Conservation (phyloP, 2,797 vertebrate species). For the Scolopax bukidnonensis region DNA sequence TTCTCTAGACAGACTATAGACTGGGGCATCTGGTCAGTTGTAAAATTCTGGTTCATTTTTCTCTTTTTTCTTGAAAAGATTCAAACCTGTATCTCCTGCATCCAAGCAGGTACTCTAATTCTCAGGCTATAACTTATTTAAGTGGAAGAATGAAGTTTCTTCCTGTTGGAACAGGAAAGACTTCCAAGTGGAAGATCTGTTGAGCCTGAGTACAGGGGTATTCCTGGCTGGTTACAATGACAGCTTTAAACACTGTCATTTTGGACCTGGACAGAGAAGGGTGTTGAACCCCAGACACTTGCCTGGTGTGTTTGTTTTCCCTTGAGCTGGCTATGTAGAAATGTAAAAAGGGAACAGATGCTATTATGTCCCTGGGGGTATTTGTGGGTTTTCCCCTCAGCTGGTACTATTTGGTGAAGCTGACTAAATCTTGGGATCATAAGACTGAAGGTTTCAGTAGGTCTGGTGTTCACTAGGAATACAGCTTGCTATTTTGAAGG, state of each 20-base stretch:
- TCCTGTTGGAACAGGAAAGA: background rate
- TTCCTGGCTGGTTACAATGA: background rate
- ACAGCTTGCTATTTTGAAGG: background rate
- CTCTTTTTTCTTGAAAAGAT: background rate
- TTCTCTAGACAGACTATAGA: background rate
- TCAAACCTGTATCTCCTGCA: background rate
- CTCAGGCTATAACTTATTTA: background rate
- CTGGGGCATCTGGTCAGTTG: fast-evolving
- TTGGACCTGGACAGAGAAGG: background rate
- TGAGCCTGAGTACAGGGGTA: too few relatives aligned
- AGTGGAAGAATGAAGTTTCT: background rate
- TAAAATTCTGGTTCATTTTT: background rate
- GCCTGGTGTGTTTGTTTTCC: background rate
- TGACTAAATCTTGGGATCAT: background rate
- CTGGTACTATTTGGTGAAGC: background rate
- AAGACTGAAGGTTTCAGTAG: background rate
- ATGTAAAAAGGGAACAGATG: background rate
- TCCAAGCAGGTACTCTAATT: background rate
- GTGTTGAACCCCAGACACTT: fast-evolving
- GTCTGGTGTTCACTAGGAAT: background rate
- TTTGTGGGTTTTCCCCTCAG: background rate
- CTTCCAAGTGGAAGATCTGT: background rate
- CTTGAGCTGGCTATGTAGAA: background rate
- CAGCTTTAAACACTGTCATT: background rate
- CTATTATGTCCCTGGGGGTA: background rate